Evolutionary conservation across 1,140 invertebrate genomes (phyloP), one percentile per base, ranked within the genome.

Genomic region (Globodera ellingtonae): DNA sequence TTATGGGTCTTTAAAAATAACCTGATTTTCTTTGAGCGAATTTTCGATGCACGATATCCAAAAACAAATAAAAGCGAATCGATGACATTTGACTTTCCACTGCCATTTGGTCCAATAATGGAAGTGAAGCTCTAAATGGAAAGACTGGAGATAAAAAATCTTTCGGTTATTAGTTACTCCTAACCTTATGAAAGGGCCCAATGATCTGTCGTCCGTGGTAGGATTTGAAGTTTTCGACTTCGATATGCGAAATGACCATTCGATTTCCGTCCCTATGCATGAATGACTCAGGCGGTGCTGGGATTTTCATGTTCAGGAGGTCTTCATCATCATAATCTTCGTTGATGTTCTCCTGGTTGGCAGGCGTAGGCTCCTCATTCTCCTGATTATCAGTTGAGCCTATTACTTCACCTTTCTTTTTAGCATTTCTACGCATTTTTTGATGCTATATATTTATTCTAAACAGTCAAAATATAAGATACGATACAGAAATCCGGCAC

Each of bases 61-160:
- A 86, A 84, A 0, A 99, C 98, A 92, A 99, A 99, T 80, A 99
- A 91, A 94, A 99, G 95, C 0, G 98, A 97, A 90, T 99, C 98
- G 85, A 99, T 99, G 0, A 98, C 95, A 91, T 99, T 99, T 82
- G 95, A 97, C 89, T 99, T 99, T 0, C 98, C 98, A 91, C 95
- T 98, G n/a, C 98, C 98, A 92, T 99, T 99, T 0, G 98, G 97
- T 0, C 98, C 98, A 87, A 99, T 93, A 83, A 99, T 98, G 13
- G 95, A 93, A 35, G 96, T 95, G 86, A 98, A 99, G 90, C 94
- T 95, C 93, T 96, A 90, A 74, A 24, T 24, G 24, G 24, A 93
- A 69, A 76, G 9, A 24, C 46, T 50, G 47, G 5, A 72, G 6
- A 66, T 50, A 75, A 46, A 74, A n/a, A 13, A 66, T 13, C 46